Evolutionary conservation across 2,797 vertebrate genomes (phyloP), one percentile per base, ranked within the genome.

Genomic region (Chloroceryle inda): DNA sequence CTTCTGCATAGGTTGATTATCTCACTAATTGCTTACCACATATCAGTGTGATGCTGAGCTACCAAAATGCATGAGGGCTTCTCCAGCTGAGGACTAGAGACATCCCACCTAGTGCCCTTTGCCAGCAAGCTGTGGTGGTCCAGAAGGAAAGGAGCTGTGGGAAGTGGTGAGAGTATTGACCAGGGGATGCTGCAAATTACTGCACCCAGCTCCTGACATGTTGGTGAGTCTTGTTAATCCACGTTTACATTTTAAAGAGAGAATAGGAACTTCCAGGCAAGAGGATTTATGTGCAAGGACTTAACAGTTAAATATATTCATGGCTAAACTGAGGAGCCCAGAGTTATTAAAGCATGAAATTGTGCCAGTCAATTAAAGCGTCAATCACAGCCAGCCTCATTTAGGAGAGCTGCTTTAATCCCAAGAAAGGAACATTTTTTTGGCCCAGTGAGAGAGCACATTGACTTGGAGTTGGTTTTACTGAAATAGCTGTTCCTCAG

Each of bases 341-440:
- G 80, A 96, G 81, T 93, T 95, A 94, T 96, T 96, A 95, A 94
- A 86, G 95, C 94, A 95, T 96, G 94, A 96, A 96, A 96, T 97
- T 96, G 92, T 89, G 91, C 95, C 96, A 95, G 96, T 94, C 95
- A 96, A 95, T 97, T 96, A 96, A 92, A 82, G 61, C 3, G 16
- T 96, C 95, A 95, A 69, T 97, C 94, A 94, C 1, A 49, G 84
- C 27, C 84, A 85, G 80, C 27, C n/a, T 94, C 92, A 45, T 93
- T 96, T 92, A 74, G 64, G 56, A 87, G 52, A 94, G 84, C 68
- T 80, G 91, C 94, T 94, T 94, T 96, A 96, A 97, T 96, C 89
- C 87, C 40, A 69, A 45, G 74, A 45, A 88, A 78, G 21, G 63
- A 93, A 84, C 18, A 18, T 55, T 62, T 87, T 63, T 85, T 91